These are phyloP conservation scores for Drosophila nr. perissopoda DNA, from an alignment of 2,888 invertebrate genomes.

Conservation along the genomic window DNA sequence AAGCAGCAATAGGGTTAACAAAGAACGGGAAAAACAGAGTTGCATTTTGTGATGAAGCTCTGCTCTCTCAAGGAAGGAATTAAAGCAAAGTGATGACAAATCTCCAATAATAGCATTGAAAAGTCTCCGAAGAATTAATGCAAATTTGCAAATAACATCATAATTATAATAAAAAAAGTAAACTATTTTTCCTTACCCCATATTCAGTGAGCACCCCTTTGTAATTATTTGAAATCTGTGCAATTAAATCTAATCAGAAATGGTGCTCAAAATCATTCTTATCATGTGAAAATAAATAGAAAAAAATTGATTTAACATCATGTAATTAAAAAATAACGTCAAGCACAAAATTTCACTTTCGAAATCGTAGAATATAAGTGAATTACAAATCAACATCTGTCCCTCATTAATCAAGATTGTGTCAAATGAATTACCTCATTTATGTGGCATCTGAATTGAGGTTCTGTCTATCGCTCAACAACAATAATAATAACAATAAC, in stretches of 20 bases:
- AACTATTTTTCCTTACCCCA: neutral
- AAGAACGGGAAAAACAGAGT: slow-evolving; percentile 1
- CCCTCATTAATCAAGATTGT: slow-evolving; percentile 74
- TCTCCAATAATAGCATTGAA: neutral
- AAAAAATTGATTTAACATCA: slow-evolving; percentile 17
- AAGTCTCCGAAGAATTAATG: neutral
- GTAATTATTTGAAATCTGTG: neutral
- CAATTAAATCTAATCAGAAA: slow-evolving; percentile 25
- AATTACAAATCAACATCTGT: slow-evolving; percentile 19
- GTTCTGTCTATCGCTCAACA: slow-evolving; percentile 6
- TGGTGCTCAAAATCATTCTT: neutral
- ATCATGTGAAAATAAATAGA: slow-evolving; percentile 10
- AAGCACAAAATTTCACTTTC: slow-evolving; percentile 39
- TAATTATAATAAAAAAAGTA: neutral
- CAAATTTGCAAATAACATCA: too few species aligned
- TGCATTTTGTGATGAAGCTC: neutral
- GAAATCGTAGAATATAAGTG: slow-evolving; percentile 12
- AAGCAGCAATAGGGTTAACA: neutral
- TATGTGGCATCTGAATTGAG: slow-evolving; percentile 34
- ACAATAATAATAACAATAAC: slow-evolving; percentile 13
- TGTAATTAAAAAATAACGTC: slow-evolving; percentile 19
- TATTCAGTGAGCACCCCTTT: neutral
- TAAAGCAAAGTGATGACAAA: neutral
- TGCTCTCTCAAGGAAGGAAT: neutral
- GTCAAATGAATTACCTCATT: slow-evolving; percentile 70